Evolutionary conservation across 2,113 vertebrate species (phyloP).

Genomic region (Narcine bancroftii): DNA sequence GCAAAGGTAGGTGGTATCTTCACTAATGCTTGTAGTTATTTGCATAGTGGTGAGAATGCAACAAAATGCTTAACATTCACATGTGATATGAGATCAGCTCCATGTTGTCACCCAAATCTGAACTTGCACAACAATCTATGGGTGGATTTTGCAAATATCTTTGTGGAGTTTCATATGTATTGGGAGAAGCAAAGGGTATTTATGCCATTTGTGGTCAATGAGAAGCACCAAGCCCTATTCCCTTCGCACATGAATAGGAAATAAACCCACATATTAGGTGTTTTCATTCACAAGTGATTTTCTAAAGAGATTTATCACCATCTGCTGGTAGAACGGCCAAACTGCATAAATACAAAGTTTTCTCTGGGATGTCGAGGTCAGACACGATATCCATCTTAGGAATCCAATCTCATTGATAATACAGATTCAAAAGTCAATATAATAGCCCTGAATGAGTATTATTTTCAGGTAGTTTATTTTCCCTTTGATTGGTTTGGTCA

Average conservation of each 20-base stretch:
- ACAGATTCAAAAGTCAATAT: not conserved
- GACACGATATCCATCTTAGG: not conserved
- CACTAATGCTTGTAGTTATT: not conserved
- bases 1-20: constrained; percentile 51
- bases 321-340: not conserved
- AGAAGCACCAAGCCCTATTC: not conserved
- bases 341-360: not conserved
- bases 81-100: not conserved
- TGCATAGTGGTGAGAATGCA: not conserved
- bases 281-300: not conserved
- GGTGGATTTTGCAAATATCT: not conserved
- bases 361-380: not conserved
- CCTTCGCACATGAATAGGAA: not conserved
- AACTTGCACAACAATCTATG: not conserved
- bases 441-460: not conserved
- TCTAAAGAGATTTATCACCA: not conserved
- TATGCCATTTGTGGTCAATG: not conserved
- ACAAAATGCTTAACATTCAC: not conserved
- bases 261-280: not conserved
- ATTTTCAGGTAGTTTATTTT: not conserved
- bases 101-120: not conserved
- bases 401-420: not conserved
- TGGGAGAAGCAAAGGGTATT: not conserved
- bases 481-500: not conserved
- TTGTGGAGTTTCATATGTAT: not conserved